Evolutionary conservation across 2,797 vertebrate species (phyloP), one percentile per base, ranked within the genome.

Genomic region (Xiphorhynchus erythropygius): DNA sequence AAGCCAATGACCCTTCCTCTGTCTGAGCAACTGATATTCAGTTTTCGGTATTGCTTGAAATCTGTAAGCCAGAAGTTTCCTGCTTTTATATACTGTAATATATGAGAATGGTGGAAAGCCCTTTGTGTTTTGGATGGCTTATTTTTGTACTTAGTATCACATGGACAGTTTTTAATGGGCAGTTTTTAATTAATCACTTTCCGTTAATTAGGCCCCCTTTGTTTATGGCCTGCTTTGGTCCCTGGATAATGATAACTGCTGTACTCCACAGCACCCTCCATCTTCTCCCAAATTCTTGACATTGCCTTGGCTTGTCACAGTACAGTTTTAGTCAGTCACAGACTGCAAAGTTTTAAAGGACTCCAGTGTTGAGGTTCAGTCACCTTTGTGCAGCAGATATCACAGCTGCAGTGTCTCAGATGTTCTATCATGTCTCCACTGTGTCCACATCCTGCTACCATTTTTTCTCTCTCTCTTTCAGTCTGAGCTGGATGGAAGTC

Each of bases 401-500:
- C 50, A 18, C 35, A 69, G 37, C 7, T 76, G 27, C 62, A 15
- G 1, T 30, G 9, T 27, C 41, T 60, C 15, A 19, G 41, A 9
- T 59, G 25, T 68, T 55, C 49, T 25, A n/a, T 28, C 25, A 6
- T 10, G 2, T 60, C 18, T 7, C 50, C 19, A 4, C 60, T 39
- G 30, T 49, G 39, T 44, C 28, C 46, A 19, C 32, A 24, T 11
- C 35, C 12, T 9, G 53, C 15, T 10, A 33, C 8, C 0, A 0
- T 18, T 85, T 65, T 33, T 78, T 11, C 2, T 53, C 8, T 32
- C 42, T 75, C 42, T 90, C 5, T 42, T 78, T 75, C 70, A 46
- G 35, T 13, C 53, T 47, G 83, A 57, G 30, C 19, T 15, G 22
- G 11, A 11, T 64, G 37, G 12, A 21, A 4, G 11, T 69, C 50